Base-by-base conservation (phyloP, 2,797 vertebrate species). In the Mustela erminea region DNA sequence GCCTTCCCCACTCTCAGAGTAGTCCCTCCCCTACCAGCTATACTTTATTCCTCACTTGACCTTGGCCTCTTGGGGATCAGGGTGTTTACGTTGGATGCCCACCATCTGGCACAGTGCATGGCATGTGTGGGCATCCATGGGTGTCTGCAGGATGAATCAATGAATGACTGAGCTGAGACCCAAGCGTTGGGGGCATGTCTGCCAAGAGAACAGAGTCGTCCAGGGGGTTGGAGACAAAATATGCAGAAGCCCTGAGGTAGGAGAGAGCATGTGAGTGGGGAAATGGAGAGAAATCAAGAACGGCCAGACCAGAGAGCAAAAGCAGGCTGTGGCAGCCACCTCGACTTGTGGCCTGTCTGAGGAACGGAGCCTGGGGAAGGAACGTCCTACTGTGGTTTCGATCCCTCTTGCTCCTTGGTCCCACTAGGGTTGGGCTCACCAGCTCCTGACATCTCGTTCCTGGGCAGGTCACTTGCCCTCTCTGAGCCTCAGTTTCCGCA, bases 331-430 rank as follows among this genome's bases (percentile, higher is more conserved):
- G 14, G 15, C 25, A 25, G 74, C 18, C 17, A 0, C 6, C 1
- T 9, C 1, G 3, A 32, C 32, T 43, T 1, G 14, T 58, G 46
- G 27, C 41, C 49, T 0, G 0, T 15, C 74, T 10, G 10, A 38
- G 4, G 58, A 58, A 25, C 3, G 3, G n/a, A 32, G 35, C 38
- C 52, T 5, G 1, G 20, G 38, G 5, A 0, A 3, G 60, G 90
- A 13, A 7, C 1, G 0, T 0, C 6, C 35, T 0, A 13, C 70
- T 1, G 38, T 3, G 8, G 9, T 7, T 41, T 18, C 4, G 4
- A 10, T 38, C 27, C 62, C 11, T 6, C 82, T 27, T 29, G 54
- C 46, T 66, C 64, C 27, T 1, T 1, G 20, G 54, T 27, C 70
- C 72, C 41, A 2, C 18, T 0, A 11, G n/a, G 35, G 38, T 13